Conservation (phyloP, 2,113 vertebrate species). For the Narcine bancroftii region DNA sequence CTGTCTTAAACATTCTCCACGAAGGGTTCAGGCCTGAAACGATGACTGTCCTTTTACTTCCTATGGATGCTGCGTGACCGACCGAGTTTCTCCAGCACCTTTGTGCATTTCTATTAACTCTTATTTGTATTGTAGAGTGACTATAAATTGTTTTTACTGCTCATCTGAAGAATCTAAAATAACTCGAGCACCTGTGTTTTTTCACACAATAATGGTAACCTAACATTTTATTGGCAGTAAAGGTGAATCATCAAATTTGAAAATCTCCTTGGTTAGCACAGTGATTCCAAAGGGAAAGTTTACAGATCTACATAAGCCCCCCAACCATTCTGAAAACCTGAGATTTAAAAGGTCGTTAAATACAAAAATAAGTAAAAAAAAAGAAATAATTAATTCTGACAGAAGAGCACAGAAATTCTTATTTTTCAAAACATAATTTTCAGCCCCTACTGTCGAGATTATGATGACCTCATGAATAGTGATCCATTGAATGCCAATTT, state of each 20-base stretch:
- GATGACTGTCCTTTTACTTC: too few relatives aligned
- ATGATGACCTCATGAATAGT: slow-evolving; percentile 1
- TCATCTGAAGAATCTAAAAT: background rate
- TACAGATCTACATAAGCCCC: background rate
- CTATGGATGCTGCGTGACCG: too few relatives aligned
- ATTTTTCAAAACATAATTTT: background rate
- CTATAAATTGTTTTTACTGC: background rate
- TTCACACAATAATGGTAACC: background rate
- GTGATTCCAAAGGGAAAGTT: background rate
- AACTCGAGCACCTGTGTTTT: too few relatives aligned
- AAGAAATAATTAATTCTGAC: background rate
- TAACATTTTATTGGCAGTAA: background rate
- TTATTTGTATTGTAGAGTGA: too few relatives aligned
- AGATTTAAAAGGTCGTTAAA: background rate
- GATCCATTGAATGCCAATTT: slow-evolving; percentile 20
- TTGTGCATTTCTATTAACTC: too few relatives aligned
- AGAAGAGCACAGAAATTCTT: background rate
- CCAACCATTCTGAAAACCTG: background rate
- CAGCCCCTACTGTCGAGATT: background rate
- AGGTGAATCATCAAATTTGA: background rate
- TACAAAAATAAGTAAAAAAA: background rate
- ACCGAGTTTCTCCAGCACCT: too few relatives aligned
- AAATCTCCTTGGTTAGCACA: background rate
- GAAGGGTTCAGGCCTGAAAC: too few relatives aligned
- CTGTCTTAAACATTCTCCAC: too few relatives aligned